These are phyloP conservation scores for Quadriops clusia DNA, from an alignment of 2,888 invertebrate species.

Conservation along the genomic window DNA sequence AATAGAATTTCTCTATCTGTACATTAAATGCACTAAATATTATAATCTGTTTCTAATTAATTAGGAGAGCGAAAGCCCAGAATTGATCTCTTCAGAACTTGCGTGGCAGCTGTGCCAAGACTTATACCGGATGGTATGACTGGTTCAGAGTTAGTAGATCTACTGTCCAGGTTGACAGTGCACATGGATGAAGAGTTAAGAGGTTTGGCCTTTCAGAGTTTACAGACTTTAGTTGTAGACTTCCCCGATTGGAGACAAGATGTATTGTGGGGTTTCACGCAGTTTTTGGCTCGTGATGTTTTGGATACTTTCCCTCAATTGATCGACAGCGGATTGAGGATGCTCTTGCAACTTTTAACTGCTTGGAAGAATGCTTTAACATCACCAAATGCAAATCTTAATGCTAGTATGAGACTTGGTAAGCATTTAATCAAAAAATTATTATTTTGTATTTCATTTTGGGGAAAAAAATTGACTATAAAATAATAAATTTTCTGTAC, in stretches of 20 bases:
- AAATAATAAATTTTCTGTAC: no score
- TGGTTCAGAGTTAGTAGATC: slow-evolving; percentile 84
- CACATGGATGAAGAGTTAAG: slow-evolving; percentile 98
- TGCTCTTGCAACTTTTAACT: slow-evolving; percentile 82
- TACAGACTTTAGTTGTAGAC: slow-evolving; percentile 91
- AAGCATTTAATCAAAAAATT: slow-evolving; percentile 25
- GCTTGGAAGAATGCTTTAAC: slow-evolving; percentile 80
- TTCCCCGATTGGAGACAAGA: slow-evolving; percentile 97
- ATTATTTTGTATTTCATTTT: no score
- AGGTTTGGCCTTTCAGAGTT: slow-evolving; percentile 83
- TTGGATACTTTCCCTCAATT: slow-evolving; percentile 79
- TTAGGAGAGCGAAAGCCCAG: slow-evolving; percentile 94
- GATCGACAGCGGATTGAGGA: slow-evolving; percentile 85
- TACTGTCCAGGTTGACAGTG: slow-evolving; percentile 84
- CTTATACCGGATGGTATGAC: slow-evolving; percentile 97
- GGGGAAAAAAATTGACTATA: no score
- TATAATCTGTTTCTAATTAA: no score
- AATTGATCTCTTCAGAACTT: slow-evolving; percentile 94
- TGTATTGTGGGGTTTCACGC: slow-evolving; percentile 86
- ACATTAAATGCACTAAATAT: slow-evolving; percentile 68
- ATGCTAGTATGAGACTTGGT: slow-evolving; percentile 21
- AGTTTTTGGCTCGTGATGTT: slow-evolving; percentile 88
- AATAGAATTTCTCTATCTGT: no score
- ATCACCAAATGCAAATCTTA: slow-evolving; percentile 20
- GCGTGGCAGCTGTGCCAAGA: slow-evolving; percentile 92